These are phyloP conservation scores for Plectropomus leopardus DNA, from an alignment of 2,113 vertebrate species.

Conservation along the genomic window DNA sequence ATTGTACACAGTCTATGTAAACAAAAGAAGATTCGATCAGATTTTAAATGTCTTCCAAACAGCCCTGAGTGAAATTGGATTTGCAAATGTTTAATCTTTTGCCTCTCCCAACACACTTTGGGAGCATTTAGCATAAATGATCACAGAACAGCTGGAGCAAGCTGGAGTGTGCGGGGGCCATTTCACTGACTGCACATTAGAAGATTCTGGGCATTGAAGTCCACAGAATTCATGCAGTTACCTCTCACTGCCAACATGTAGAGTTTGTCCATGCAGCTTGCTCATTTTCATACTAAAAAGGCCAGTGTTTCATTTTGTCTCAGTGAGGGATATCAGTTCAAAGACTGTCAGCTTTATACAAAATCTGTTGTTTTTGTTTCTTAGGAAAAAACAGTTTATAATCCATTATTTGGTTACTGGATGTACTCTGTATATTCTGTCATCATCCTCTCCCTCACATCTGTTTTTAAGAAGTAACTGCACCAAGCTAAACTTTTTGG, in stretches of 20 bases:
- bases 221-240: not conserved
- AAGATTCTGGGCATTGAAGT: slow-evolving; percentile 21
- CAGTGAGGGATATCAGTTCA: not conserved
- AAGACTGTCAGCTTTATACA: not conserved
- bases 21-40: too few species aligned
- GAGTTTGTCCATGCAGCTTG: not conserved
- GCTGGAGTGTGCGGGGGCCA: slow-evolving; percentile 5
- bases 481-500: not conserved
- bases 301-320: not conserved
- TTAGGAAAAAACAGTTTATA: not conserved
- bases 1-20: too few species aligned
- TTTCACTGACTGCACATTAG: slow-evolving; percentile 27
- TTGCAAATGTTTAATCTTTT: not conserved
- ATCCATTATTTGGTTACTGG: not conserved
- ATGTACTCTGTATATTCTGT: not conserved
- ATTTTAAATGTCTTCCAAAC: not conserved
- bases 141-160: slow-evolving; percentile 20
- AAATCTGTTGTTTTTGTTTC: not conserved
- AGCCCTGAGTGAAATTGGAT: not conserved
- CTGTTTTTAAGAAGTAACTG: not conserved
- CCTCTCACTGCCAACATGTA: not conserved
- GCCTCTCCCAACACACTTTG: not conserved
- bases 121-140: slow-evolving; percentile 10
- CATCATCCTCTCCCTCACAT: not conserved
- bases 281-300: slow-evolving; percentile 30